phyloP scores from a whole-genome alignment of 1,140 invertebrate genomes.

The Bactericera cockerelli region DNA sequence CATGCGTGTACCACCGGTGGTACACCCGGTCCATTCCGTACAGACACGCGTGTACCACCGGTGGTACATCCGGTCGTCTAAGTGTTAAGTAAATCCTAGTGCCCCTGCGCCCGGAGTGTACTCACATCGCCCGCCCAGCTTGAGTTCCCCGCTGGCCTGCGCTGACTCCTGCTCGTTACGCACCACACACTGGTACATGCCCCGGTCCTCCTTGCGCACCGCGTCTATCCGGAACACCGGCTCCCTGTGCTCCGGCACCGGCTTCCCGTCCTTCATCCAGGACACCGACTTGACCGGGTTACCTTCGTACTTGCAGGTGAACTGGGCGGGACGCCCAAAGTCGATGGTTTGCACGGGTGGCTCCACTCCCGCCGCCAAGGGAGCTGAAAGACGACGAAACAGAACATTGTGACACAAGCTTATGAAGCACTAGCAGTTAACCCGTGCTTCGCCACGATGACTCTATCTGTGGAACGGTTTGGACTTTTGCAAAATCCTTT shows the following conservation, averaged over 20 bases:
- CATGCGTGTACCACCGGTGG: too few relatives aligned
- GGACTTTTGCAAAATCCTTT: too few relatives aligned
- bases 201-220: constrained; percentile 86
- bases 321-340: constrained; percentile 75
- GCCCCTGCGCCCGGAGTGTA: too few relatives aligned
- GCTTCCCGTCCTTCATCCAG: constrained; percentile 86
- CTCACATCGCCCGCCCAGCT: constrained; percentile 78
- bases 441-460: too few relatives aligned
- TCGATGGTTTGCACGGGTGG: constrained; percentile 82
- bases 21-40: too few relatives aligned
- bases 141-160: constrained; percentile 78
- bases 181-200: constrained; percentile 95
- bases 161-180: constrained; percentile 86
- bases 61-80: too few relatives aligned
- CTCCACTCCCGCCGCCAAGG: constrained; percentile 69
- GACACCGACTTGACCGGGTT: constrained; percentile 75
- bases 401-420: constrained; percentile 9
- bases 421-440: too few relatives aligned
- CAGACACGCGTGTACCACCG: too few relatives aligned
- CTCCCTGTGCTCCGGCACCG: constrained; percentile 54
- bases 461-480: too few relatives aligned
- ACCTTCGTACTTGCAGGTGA: constrained; percentile 78
- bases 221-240: constrained; percentile 66
- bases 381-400: constrained; percentile 38
- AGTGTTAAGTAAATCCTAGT: too few relatives aligned